Conservation (phyloP, 1,140 invertebrate species). For the Saccostrea glomerata region DNA sequence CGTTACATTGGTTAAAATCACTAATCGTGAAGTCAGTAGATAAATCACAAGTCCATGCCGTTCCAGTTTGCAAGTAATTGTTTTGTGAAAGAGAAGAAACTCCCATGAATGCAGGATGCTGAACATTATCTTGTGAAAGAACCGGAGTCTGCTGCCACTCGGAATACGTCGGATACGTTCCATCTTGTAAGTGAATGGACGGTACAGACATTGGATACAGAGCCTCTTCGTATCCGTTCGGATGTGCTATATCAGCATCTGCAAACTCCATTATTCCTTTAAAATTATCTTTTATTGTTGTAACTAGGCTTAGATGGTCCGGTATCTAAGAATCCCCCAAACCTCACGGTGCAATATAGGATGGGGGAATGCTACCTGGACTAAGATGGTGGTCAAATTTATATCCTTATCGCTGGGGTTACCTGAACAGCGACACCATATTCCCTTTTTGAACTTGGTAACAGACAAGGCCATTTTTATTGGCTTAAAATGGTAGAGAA, state of each 20-base stretch:
- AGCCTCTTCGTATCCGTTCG: not conserved
- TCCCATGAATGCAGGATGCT: conserved; percentile 31
- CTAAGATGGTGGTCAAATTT: not conserved
- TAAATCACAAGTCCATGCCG: not conserved
- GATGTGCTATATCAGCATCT: not conserved
- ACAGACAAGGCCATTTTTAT: conserved; percentile 36
- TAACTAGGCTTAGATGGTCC: not conserved
- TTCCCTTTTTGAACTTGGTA: not conserved
- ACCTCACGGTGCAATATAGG: not conserved
- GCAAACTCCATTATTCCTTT: conserved; percentile 21
- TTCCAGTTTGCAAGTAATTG: not conserved
- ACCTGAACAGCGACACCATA: not conserved
- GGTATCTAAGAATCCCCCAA: not conserved
- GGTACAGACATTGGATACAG: not conserved
- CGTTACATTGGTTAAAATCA: not conserved
- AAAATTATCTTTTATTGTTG: not conserved
- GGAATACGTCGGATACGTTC: conserved; percentile 9
- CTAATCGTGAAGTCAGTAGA: not conserved
- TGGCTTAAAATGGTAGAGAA: not conserved
- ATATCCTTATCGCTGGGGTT: not conserved
- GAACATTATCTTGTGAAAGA: not conserved
- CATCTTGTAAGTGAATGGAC: not conserved
- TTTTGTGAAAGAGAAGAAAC: not conserved
- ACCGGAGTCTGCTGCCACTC: not conserved
- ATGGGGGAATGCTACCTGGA: conserved; percentile 5